A percentile compares a stretch with the other conserved stretches of the same genome.
Evolutionary conservation across 2,797 vertebrate species (phyloP).

Genomic region (Phrynocephalus vlangalii): DNA sequence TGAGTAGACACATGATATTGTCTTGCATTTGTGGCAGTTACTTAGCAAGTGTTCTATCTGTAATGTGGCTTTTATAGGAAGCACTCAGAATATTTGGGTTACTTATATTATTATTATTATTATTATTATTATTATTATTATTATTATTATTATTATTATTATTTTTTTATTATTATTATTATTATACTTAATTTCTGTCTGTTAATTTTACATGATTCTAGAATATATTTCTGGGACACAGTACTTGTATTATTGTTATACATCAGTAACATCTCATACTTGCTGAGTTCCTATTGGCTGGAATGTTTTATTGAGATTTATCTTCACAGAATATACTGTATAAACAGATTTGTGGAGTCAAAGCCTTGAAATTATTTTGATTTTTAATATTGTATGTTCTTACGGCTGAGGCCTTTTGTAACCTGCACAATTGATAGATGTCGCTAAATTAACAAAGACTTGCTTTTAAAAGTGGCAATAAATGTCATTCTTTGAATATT

Average conservation of each 20-base stretch:
- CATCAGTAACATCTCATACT: not conserved
- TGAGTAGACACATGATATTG: not conserved
- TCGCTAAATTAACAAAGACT: too few species aligned
- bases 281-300: not conserved
- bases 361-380: not conserved
- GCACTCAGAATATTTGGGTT: not conserved
- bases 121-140: too few species aligned
- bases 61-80: not conserved
- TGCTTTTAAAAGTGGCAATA: too few species aligned
- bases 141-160: too few species aligned
- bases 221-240: not conserved
- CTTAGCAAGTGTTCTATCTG: not conserved
- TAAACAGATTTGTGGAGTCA: not conserved
- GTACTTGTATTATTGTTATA: not conserved
- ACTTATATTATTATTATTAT: too few species aligned
- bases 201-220: not conserved
- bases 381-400: not conserved
- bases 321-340: not conserved
- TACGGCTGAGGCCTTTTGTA: not conserved
- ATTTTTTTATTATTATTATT: too few species aligned
- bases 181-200: not conserved
- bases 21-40: constrained; percentile 2
- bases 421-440: too few species aligned
- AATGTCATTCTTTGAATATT: too few species aligned
- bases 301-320: not conserved